phyloP scores from a whole-genome alignment of 2,888 invertebrate species.

The Amblyjoppa fuscipennis region DNA sequence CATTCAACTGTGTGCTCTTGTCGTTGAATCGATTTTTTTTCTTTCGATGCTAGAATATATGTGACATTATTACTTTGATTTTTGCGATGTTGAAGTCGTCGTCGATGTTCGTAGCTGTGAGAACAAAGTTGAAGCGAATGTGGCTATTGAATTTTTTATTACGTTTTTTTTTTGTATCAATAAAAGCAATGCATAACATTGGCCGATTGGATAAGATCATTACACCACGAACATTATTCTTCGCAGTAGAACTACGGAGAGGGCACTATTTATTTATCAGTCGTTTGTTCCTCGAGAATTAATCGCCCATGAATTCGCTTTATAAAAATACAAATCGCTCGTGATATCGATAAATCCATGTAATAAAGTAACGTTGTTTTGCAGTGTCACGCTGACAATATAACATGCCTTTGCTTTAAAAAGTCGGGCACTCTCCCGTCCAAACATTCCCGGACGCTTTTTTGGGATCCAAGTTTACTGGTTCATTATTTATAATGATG shows the following conservation, averaged over 20 bases:
- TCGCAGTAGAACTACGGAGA: not conserved
- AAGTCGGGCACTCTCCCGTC: slow-evolving; percentile 92
- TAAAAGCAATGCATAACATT: slow-evolving; percentile 51
- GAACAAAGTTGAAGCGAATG: slow-evolving; percentile 38
- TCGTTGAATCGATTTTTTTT: slow-evolving; percentile 46
- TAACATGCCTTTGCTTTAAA: slow-evolving; percentile 79
- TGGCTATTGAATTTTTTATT: slow-evolving; percentile 43
- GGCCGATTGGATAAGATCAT: slow-evolving; percentile 21
- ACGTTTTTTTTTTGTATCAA: slow-evolving; percentile 42
- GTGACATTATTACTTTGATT: slow-evolving; percentile 17
- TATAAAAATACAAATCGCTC: slow-evolving; percentile 38
- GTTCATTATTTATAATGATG: slow-evolving; percentile 88
- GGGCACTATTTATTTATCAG: slow-evolving; percentile 40
- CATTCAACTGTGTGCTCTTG: slow-evolving; percentile 44
- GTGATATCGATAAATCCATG: not conserved
- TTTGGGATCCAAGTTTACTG: slow-evolving; percentile 86
- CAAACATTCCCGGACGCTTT: slow-evolving; percentile 91
- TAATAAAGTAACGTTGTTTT: slow-evolving; percentile 57
- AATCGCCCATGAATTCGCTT: slow-evolving; percentile 34
- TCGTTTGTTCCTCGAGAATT: slow-evolving; percentile 55
- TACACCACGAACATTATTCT: slow-evolving; percentile 12
- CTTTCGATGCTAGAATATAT: slow-evolving; percentile 34
- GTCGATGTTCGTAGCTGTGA: slow-evolving; percentile 38
- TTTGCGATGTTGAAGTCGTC: slow-evolving; percentile 38
- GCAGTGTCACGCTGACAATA: slow-evolving; percentile 5